Base-by-base conservation (phyloP, 1,140 invertebrate species). In the Magallana ariakensis region DNA sequence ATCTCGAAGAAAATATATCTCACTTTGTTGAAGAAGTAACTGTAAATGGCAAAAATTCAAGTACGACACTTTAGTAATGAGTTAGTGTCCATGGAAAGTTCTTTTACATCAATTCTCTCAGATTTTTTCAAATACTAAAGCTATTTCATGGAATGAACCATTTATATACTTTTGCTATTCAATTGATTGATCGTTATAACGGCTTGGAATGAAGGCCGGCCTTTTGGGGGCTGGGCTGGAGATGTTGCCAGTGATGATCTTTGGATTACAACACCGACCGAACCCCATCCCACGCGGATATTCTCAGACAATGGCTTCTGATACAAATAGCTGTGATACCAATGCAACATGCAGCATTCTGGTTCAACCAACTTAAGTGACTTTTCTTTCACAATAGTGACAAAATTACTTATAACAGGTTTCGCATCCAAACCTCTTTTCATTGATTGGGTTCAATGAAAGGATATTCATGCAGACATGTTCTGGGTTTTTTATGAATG, bases 151-250 rank as follows among this genome's bases (percentile, higher is more conserved):
- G 66, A 75, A 26, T 75, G 22, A 7, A 75, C 10, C 66, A 75
- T 75, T 75, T 62, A 46, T 62, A 62, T 75, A 75, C 13, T 26
- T 75, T 13, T 75, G 66, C 26, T 13, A 75, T 75, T 75, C 9
- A 75, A 26, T 75, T 75, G 66, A 75, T 26, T 75, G 66, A 75
- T 75, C 13, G 66, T 4, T 33, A n/a, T 60, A 60, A 6, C 66
- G 22, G 33, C 66, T 26, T 19, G 19, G 22, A 33, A 75, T 75
- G 22, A 75, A 75, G 66, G 66, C 11, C 66, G 66, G 66, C 66
- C 66, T 26, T 22, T 26, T 26, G 22, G 66, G 19, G 66, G 66
- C 66, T 26, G 66, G 66, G 66, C 22, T 75, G 66, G 11, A 26
- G 66, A 13, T 7, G 58, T 60, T 60, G 58, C 58, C 58, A 60